Conservation (phyloP, 2,797 vertebrate genomes). For the Melanogrammus aeglefinus region DNA sequence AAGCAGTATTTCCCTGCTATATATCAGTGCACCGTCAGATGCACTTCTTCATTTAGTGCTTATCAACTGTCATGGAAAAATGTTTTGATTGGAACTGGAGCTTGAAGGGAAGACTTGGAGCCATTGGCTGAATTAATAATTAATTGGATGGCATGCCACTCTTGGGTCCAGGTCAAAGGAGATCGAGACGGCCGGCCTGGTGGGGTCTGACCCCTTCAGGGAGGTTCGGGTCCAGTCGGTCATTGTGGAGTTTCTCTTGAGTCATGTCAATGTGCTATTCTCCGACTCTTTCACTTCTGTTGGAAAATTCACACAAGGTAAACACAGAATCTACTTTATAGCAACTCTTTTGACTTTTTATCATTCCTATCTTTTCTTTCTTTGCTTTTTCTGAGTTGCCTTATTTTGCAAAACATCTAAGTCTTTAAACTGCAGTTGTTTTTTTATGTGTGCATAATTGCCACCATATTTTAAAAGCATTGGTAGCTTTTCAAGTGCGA, state of each 20-base stretch:
- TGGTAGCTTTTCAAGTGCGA: too few species aligned
- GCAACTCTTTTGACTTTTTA: background rate
- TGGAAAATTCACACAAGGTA: constrained; percentile 74
- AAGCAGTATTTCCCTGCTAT: background rate
- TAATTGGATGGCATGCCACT: background rate
- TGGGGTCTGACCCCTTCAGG: constrained; percentile 75
- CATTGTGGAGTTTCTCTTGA: constrained; percentile 80
- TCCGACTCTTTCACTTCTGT: constrained; percentile 79
- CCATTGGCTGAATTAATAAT: background rate
- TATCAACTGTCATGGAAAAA: background rate
- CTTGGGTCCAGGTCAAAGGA: constrained; percentile 70
- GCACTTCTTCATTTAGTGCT: background rate
- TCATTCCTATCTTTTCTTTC: background rate
- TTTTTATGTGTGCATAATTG: background rate
- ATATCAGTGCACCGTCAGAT: background rate
- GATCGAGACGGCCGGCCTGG: constrained; percentile 75
- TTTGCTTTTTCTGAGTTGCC: background rate
- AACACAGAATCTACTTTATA: background rate
- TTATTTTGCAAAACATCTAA: background rate
- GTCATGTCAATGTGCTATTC: constrained; percentile 76
- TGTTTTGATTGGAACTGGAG: background rate
- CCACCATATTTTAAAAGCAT: too few species aligned
- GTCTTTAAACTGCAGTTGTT: too few species aligned
- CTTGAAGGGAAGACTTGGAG: background rate
- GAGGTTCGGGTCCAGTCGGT: constrained; percentile 81